phyloP scores from a whole-genome alignment of 2,888 invertebrate species.

The Cataglyphis albicans region DNA sequence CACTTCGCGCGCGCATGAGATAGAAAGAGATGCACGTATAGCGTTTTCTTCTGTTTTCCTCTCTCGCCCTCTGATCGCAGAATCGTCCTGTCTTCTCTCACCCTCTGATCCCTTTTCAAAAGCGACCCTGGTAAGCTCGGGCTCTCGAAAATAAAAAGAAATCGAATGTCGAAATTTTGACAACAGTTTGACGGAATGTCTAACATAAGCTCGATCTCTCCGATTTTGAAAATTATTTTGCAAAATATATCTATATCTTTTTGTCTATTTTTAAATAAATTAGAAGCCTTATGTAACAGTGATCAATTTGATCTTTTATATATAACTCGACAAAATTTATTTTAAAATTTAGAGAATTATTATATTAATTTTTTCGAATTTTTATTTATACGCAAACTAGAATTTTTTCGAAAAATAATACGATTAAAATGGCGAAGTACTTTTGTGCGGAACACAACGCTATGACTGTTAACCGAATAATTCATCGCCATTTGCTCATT shows the following conservation, averaged over 20 bases:
- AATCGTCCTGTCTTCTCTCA: background rate
- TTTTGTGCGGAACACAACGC: slow-evolving; percentile 11
- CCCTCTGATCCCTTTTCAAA: background rate
- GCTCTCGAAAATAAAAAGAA: background rate
- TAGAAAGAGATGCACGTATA: slow-evolving; percentile 5
- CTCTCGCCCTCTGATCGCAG: background rate
- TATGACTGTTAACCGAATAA: background rate
- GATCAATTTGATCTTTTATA: background rate
- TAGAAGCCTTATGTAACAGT: background rate
- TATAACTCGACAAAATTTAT: background rate
- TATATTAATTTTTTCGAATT: slow-evolving; percentile 10
- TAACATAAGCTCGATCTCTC: background rate
- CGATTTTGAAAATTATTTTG: background rate
- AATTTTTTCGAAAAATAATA: slow-evolving; percentile 17
- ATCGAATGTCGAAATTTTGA: background rate
- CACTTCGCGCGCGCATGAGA: slow-evolving; percentile 19
- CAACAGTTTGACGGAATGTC: background rate
- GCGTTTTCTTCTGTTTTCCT: slow-evolving; percentile 2
- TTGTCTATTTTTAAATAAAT: background rate
- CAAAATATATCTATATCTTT: background rate
- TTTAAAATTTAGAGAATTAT: slow-evolving; percentile 17
- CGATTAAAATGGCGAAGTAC: background rate
- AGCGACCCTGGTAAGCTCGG: background rate
- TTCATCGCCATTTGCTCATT: slow-evolving; percentile 15
- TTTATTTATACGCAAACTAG: background rate